A percentile compares a stretch with the other conserved stretches of the same genome.
phyloP scores from a whole-genome alignment of 2,113 vertebrate genomes.

The Cricetomys ansorgei region DNA sequence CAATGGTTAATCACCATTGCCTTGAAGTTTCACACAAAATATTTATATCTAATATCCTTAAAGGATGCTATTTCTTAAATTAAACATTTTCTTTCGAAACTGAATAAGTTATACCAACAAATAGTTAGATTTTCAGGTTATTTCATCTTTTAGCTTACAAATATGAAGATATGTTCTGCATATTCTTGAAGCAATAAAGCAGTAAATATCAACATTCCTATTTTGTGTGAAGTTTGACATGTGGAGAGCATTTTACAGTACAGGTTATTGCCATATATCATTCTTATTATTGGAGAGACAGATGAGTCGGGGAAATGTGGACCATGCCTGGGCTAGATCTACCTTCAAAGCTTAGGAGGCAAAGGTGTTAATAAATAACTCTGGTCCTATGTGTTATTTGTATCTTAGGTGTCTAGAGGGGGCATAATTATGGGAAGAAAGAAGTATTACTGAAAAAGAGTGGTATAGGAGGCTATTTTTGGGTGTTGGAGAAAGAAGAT shows the following conservation, averaged over 20 bases:
- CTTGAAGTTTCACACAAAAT: neutral
- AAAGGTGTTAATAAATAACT: neutral
- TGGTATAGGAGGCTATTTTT: neutral
- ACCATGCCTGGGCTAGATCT: neutral
- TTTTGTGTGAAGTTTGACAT: neutral
- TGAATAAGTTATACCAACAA: neutral
- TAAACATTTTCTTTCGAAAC: constrained; percentile 1
- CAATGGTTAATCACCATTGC: neutral
- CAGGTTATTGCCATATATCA: neutral
- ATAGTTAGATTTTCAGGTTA: neutral
- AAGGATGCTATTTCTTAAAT: neutral
- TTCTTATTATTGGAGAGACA: neutral
- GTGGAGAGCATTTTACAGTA: neutral
- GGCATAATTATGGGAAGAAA: neutral
- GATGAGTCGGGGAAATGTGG: neutral
- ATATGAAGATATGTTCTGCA: neutral
- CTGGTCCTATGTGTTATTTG: neutral
- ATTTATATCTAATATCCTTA: neutral
- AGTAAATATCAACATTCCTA: neutral
- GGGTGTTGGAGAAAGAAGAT: neutral
- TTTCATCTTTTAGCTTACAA: constrained; percentile 21
- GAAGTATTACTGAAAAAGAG: neutral
- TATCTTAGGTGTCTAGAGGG: neutral
- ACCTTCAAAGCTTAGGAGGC: neutral
- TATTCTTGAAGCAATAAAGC: neutral